phyloP scores from a whole-genome alignment of 2,888 invertebrate species.

The Cantharis flavilabris region DNA sequence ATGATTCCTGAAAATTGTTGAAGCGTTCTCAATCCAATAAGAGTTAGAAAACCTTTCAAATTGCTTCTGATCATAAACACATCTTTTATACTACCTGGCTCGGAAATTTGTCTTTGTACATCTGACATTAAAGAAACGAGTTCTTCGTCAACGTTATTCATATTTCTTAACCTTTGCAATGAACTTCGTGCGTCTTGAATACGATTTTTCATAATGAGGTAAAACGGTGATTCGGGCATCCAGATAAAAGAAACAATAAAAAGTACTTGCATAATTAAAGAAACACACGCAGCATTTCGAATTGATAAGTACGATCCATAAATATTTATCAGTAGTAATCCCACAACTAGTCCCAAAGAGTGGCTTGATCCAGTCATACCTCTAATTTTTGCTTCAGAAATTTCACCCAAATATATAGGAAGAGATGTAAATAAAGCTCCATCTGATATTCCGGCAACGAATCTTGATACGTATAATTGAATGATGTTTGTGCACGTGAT shows the following conservation, averaged over 20 bases:
- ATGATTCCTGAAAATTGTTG: constrained; percentile 45
- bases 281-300: constrained; percentile 8
- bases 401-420: constrained; percentile 38
- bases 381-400: constrained; percentile 35
- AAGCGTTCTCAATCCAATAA: constrained; percentile 56
- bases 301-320: constrained; percentile 23
- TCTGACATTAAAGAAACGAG: constrained; percentile 36
- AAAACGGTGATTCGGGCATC: constrained; percentile 66
- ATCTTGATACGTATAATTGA: constrained; percentile 24
- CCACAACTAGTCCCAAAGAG: constrained; percentile 27
- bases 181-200: constrained; percentile 36
- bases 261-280: constrained; percentile 32
- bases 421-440: constrained; percentile 35
- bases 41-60: constrained; percentile 65
- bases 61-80: constrained; percentile 61
- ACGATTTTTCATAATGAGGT: constrained; percentile 47
- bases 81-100: constrained; percentile 58
- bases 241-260: constrained; percentile 36
- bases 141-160: constrained; percentile 42
- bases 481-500: constrained; percentile 17
- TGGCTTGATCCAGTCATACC: constrained; percentile 33
- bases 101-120: constrained; percentile 46
- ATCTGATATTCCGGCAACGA: constrained; percentile 34
- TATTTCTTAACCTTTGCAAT: constrained; percentile 39
- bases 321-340: constrained; percentile 41